Evolutionary conservation across 2,888 invertebrate genomes (phyloP).

Genomic region (Bugulina stolonifera): DNA sequence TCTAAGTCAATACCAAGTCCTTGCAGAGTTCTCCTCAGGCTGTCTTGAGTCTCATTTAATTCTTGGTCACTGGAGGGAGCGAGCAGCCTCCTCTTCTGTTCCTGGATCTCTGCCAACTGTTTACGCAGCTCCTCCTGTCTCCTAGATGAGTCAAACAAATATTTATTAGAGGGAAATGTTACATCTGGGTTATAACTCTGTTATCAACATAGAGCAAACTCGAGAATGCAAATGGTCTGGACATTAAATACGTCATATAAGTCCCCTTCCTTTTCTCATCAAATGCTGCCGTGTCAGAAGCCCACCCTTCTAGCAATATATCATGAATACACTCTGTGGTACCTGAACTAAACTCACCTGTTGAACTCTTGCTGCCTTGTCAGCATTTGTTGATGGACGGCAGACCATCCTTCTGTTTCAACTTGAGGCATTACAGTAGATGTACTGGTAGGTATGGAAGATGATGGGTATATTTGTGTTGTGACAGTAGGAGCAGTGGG

Average conservation of each 20-base stretch:
- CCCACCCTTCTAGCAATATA: too few relatives aligned
- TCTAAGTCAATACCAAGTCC: background rate
- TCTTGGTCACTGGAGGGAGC: conserved; percentile 15
- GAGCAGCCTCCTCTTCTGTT: conserved; percentile 23
- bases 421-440: background rate
- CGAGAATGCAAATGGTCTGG: too few relatives aligned
- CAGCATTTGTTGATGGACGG: conserved; percentile 14
- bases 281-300: too few relatives aligned
- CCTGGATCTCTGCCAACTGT: conserved; percentile 24
- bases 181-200: too few relatives aligned
- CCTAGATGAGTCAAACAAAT: too few relatives aligned
- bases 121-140: conserved; percentile 24
- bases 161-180: too few relatives aligned
- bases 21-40: background rate
- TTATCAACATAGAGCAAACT: too few relatives aligned
- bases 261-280: too few relatives aligned
- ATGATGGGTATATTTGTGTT: too few relatives aligned
- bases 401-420: background rate
- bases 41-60: background rate
- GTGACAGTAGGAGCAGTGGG: background rate
- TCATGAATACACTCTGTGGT: too few relatives aligned
- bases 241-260: too few relatives aligned
- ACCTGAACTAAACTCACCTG: background rate
- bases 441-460: background rate
- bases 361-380: conserved; percentile 17